Conservation (phyloP, 92 coral and sea anemone genomes). For the Nematostella vectensis region DNA sequence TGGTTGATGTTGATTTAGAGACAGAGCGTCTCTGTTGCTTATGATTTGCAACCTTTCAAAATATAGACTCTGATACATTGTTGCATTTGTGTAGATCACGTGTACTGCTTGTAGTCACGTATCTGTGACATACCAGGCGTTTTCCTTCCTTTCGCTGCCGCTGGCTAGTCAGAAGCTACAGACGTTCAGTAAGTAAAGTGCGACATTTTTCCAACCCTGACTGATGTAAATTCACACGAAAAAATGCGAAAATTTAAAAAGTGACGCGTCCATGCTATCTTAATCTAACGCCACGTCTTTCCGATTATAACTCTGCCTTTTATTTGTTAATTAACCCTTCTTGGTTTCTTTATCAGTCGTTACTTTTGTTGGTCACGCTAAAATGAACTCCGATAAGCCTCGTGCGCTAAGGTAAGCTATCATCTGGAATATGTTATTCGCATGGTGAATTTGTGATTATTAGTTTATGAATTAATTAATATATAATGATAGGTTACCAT, state of each 20-base stretch:
- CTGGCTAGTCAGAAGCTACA: slow-evolving; percentile 48
- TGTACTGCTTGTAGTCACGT: slow-evolving; percentile 62
- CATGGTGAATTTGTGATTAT: too few relatives aligned
- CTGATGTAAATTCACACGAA: too few relatives aligned
- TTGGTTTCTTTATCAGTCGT: slow-evolving; percentile 6
- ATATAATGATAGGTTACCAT: too few relatives aligned
- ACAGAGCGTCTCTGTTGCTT: too few relatives aligned
- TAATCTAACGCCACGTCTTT: too few relatives aligned
- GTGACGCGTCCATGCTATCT: too few relatives aligned
- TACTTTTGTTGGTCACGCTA: slow-evolving; percentile 6
- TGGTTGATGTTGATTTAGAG: not conserved
- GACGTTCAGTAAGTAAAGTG: slow-evolving; percentile 41
- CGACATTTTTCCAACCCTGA: not conserved
- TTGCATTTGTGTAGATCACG: slow-evolving; percentile 33
- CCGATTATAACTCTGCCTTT: not conserved
- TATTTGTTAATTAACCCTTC: slow-evolving; percentile 1
- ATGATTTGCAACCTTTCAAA: too few relatives aligned
- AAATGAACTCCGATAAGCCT: slow-evolving; percentile 12
- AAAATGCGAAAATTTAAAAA: too few relatives aligned
- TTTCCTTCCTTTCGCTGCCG: slow-evolving; percentile 69
- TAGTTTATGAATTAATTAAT: too few relatives aligned
- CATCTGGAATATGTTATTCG: too few relatives aligned
- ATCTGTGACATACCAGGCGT: slow-evolving; percentile 52
- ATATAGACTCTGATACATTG: too few relatives aligned
- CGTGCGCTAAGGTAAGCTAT: slow-evolving; percentile 17